These are phyloP conservation scores for Actenoides hombroni DNA, from an alignment of 2,113 vertebrate species.

Conservation along the genomic window DNA sequence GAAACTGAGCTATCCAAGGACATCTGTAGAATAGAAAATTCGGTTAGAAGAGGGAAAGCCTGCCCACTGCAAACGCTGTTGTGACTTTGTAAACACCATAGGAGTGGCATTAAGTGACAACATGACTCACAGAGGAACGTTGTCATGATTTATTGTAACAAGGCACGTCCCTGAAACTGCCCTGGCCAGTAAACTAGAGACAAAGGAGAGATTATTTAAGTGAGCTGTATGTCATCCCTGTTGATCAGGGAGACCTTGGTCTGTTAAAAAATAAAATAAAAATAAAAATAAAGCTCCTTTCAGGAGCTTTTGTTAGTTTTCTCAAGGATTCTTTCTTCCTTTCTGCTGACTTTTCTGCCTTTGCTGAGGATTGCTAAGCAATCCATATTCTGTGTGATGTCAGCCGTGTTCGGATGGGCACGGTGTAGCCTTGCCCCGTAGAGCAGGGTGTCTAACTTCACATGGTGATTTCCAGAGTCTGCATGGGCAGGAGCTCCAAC, in stretches of 20 bases:
- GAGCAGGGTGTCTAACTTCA: background rate
- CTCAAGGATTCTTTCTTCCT: background rate
- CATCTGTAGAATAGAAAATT: background rate
- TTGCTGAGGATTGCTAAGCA: background rate
- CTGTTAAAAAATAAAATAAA: background rate
- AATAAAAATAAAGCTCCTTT: background rate
- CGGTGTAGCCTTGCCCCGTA: background rate
- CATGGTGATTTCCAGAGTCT: background rate
- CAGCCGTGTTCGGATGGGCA: background rate
- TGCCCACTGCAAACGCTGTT: background rate
- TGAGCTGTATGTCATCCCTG: background rate
- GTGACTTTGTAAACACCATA: background rate
- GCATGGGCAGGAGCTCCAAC: background rate
- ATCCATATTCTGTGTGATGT: background rate
- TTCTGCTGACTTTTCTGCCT: background rate
- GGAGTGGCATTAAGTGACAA: background rate
- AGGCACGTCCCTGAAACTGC: background rate
- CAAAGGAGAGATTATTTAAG: slow-evolving; percentile 1
- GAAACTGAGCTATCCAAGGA: background rate
- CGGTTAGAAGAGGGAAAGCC: background rate
- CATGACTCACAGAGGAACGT: background rate
- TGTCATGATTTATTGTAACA: background rate
- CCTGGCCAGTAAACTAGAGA: background rate
- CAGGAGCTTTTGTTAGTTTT: background rate
- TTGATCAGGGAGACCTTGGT: slow-evolving; percentile 7